Conservation (phyloP, 2,888 invertebrate species). For the Ophion costatus region DNA sequence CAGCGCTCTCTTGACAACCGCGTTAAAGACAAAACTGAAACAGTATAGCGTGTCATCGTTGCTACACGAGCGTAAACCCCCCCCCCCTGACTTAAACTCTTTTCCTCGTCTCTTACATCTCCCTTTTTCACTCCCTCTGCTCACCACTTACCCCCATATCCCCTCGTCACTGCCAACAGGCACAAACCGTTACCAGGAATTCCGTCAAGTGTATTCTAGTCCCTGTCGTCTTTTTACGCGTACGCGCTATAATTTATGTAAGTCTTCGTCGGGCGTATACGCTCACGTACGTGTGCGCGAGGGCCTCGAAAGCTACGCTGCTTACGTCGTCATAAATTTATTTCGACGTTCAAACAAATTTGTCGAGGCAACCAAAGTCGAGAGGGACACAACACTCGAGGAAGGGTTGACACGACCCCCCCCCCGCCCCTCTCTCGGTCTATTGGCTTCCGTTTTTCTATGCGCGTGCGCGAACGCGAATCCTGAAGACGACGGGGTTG, state of each 20-base stretch:
- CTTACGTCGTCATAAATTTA: constrained; percentile 53
- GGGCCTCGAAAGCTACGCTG: not conserved
- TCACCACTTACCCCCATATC: not conserved
- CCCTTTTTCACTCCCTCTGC: not conserved
- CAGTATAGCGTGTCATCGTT: constrained; percentile 61
- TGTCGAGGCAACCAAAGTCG: constrained; percentile 36
- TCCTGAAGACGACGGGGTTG: too few relatives aligned
- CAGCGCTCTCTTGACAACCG: constrained; percentile 47
- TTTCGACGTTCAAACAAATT: constrained; percentile 64
- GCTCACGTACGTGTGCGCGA: not conserved
- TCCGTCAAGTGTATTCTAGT: constrained; percentile 52
- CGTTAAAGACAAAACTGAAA: constrained; percentile 75
- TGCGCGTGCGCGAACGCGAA: too few relatives aligned
- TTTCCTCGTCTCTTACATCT: constrained; percentile 34
- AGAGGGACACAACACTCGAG: constrained; percentile 30
- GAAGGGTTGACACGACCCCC: too few relatives aligned
- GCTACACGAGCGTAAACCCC: constrained; percentile 27
- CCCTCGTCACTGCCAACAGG: constrained; percentile 12
- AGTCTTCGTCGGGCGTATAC: not conserved
- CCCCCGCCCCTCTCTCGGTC: not conserved
- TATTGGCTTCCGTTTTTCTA: constrained; percentile 15
- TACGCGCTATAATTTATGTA: not conserved
- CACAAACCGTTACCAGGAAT: constrained; percentile 53
- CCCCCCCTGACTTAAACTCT: constrained; percentile 38
- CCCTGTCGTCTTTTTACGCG: constrained; percentile 15